phyloP scores from a whole-genome alignment of 92 coral and sea anemone species.

The Actinostola sp. region DNA sequence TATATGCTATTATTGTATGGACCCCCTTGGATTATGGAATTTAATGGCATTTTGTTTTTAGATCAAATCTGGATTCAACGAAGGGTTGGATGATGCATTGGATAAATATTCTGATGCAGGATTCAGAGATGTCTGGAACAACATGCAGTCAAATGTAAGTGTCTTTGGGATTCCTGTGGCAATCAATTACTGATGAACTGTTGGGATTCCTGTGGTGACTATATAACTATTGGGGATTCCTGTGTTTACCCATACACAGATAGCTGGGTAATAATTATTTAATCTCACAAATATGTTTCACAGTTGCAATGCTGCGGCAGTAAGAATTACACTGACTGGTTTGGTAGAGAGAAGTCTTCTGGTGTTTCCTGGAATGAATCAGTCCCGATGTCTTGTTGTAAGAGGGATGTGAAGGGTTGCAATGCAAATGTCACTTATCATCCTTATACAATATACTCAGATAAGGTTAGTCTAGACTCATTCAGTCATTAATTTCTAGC shows the following conservation, averaged over 20 bases:
- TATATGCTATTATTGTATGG: too few species aligned
- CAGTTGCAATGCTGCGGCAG: slow-evolving; percentile 94
- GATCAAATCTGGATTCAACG: slow-evolving; percentile 78
- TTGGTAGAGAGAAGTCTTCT: slow-evolving; percentile 51
- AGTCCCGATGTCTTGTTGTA: slow-evolving; percentile 91
- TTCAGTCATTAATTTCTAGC: too few species aligned
- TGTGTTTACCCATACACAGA: not conserved
- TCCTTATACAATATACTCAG: slow-evolving; percentile 37
- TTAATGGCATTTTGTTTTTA: not conserved
- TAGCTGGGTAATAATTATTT: not conserved
- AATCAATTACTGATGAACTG: not conserved
- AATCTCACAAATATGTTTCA: not conserved
- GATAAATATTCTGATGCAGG: slow-evolving; percentile 66
- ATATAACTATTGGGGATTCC: too few species aligned
- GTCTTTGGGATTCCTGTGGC: not conserved
- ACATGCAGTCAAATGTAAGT: slow-evolving; percentile 77
- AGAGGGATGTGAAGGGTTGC: slow-evolving; percentile 40
- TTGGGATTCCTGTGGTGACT: slow-evolving; percentile 7
- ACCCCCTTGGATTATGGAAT: not conserved
- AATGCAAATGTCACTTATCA: slow-evolving; percentile 49
- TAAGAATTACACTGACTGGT: slow-evolving; percentile 90
- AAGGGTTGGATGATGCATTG: slow-evolving; percentile 69
- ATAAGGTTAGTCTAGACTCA: slow-evolving; percentile 31
- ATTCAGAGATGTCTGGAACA: slow-evolving; percentile 81
- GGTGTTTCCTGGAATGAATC: slow-evolving; percentile 50